These are phyloP conservation scores for Sebastes wilsoni DNA, from an alignment of 2,797 vertebrate genomes.

Conservation along the genomic window DNA sequence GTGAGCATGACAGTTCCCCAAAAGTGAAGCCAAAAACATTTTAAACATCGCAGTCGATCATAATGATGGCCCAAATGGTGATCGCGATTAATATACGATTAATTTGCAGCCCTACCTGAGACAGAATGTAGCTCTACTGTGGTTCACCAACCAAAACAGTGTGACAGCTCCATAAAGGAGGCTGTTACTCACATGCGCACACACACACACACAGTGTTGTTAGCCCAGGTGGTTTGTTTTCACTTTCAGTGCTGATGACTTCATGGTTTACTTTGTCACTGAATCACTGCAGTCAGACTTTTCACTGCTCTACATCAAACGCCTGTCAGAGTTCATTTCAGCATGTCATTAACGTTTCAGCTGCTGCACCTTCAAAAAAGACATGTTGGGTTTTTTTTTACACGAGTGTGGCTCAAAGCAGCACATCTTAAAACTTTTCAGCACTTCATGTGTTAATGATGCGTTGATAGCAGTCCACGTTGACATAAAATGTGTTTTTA, in stretches of 20 bases:
- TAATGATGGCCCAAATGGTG: too few species aligned
- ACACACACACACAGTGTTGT: not conserved
- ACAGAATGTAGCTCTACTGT: slow-evolving; percentile 5
- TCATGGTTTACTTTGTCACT: slow-evolving; percentile 53
- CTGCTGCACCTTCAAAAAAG: not conserved
- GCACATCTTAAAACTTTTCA: slow-evolving; percentile 13
- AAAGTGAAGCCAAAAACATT: too few species aligned
- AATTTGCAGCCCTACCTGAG: not conserved
- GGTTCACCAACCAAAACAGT: slow-evolving; percentile 21
- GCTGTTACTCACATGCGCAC: not conserved
- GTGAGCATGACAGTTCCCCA: too few species aligned
- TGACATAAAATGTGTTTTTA: slow-evolving; percentile 29
- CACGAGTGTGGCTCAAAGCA: not conserved
- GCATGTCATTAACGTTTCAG: slow-evolving; percentile 24
- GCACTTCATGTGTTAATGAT: slow-evolving; percentile 42
- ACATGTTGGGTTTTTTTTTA: not conserved
- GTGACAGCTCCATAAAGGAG: slow-evolving; percentile 1
- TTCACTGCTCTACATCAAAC: slow-evolving; percentile 32
- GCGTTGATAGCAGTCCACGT: slow-evolving; percentile 20
- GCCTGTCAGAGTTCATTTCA: slow-evolving; percentile 23
- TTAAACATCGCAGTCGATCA: too few species aligned
- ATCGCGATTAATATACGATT: too few species aligned
- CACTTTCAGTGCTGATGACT: slow-evolving; percentile 24
- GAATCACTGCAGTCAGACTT: slow-evolving; percentile 15
- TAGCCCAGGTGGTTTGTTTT: slow-evolving; percentile 42